Conservation (phyloP, 2,888 invertebrate species). For the Tenthredo notha region DNA sequence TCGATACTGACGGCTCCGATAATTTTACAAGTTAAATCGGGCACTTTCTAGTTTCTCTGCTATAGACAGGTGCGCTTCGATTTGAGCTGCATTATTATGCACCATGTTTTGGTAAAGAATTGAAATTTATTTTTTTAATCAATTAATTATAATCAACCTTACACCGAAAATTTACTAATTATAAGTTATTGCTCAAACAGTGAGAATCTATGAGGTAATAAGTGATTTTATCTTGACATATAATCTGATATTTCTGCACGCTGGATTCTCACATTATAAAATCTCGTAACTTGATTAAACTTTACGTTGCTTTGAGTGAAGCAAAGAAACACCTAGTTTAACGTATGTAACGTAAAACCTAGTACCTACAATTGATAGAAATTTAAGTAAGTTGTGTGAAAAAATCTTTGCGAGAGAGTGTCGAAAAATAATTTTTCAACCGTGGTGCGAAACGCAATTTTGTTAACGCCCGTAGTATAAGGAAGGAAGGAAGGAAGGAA, state of each 20-base stretch:
- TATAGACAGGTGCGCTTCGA: background rate
- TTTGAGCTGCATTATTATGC: background rate
- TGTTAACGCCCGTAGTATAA: background rate
- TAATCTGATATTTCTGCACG: background rate
- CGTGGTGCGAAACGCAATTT: background rate
- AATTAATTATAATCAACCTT: background rate
- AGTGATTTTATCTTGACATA: background rate
- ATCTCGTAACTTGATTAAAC: background rate
- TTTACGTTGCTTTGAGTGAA: background rate
- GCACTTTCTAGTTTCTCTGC: constrained; percentile 12
- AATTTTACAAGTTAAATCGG: constrained; percentile 11
- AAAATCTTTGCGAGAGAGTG: background rate
- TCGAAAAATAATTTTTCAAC: constrained; percentile 18
- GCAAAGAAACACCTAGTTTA: background rate
- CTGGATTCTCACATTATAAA: background rate
- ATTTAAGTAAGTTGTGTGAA: background rate
- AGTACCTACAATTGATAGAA: background rate
- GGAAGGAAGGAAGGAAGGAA: background rate
- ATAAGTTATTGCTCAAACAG: background rate
- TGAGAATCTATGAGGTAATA: background rate
- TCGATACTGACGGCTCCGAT: constrained; percentile 28
- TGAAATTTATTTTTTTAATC: background rate
- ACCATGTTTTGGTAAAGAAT: background rate
- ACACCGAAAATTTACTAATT: background rate
- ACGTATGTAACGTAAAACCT: background rate